Percentiles rank a stretch among this genome's conserved stretches.
Conservation (phyloP, 1,140 invertebrate genomes). For the Idris sp. region DNA sequence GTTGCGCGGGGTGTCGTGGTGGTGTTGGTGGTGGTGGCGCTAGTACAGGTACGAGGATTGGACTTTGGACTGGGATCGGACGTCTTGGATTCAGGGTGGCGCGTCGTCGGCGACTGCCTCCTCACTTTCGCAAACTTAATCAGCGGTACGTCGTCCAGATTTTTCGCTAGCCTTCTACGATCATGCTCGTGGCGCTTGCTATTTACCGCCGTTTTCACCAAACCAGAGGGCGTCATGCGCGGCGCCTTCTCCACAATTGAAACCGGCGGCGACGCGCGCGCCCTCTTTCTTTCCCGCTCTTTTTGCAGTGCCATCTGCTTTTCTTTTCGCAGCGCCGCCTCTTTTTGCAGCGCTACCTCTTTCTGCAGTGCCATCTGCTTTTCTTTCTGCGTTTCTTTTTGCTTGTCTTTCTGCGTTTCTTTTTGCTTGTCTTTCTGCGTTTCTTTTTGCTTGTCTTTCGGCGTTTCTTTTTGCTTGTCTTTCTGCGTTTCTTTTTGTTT, state of each 20-base stretch:
- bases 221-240: constrained; percentile 81
- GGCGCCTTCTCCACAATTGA: constrained; percentile 62
- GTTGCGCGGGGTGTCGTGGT: constrained; percentile 78
- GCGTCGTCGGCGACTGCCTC: constrained; percentile 54
- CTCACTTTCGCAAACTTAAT: constrained; percentile 67
- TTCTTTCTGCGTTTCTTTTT: constrained; percentile 10
- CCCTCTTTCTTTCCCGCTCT: constrained; percentile 29
- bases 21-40: constrained; percentile 78
- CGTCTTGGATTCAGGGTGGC: constrained; percentile 43
- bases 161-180: constrained; percentile 70
- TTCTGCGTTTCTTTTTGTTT: neutral
- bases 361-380: neutral
- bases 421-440: constrained; percentile 2
- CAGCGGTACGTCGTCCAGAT: constrained; percentile 67
- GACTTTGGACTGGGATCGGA: constrained; percentile 71
- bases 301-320: neutral
- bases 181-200: constrained; percentile 81
- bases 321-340: too few species aligned
- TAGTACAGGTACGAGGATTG: constrained; percentile 78
- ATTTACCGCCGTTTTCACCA: constrained; percentile 83
- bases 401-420: constrained; percentile 2
- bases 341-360: too few species aligned
- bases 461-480: constrained; percentile 5
- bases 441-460: constrained; percentile 7
- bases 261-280: constrained; percentile 51